Conservation (phyloP, 2,113 vertebrate genomes). For the Xiphorhynchus elegans region DNA sequence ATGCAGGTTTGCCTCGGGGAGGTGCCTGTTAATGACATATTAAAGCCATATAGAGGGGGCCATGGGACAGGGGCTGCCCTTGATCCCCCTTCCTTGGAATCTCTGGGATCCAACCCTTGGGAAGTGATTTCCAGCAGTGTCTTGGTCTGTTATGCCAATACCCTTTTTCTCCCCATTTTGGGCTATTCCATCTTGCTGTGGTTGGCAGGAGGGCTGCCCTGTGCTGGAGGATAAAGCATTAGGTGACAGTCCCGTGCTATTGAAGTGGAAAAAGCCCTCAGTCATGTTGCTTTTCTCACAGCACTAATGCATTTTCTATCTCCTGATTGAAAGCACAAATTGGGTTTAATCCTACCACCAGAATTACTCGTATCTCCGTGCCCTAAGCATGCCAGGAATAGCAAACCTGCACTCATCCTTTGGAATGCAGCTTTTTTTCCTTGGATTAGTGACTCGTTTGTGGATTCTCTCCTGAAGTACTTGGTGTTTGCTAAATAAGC, state of each 20-base stretch:
- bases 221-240: background rate
- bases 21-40: no score
- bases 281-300: background rate
- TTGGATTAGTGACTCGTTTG: constrained; percentile 20
- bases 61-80: no score
- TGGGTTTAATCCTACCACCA: background rate
- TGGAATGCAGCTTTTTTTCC: background rate
- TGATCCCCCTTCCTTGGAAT: no score
- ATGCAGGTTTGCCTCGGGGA: no score
- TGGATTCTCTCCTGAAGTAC: background rate
- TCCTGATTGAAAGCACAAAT: background rate
- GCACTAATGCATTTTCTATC: background rate
- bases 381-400: background rate
- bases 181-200: rapidly evolving
- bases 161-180: background rate
- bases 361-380: background rate
- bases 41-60: no score
- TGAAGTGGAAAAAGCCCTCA: background rate
- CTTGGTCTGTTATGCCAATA: background rate
- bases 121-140: background rate
- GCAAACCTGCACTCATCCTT: background rate
- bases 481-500: constrained; percentile 40
- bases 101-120: background rate
- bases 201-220: background rate
- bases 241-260: background rate